A percentile compares a stretch with the other conserved stretches of the same genome.
Evolutionary conservation across 2,888 invertebrate genomes (phyloP).

Genomic region (Tipula vernalis): DNA sequence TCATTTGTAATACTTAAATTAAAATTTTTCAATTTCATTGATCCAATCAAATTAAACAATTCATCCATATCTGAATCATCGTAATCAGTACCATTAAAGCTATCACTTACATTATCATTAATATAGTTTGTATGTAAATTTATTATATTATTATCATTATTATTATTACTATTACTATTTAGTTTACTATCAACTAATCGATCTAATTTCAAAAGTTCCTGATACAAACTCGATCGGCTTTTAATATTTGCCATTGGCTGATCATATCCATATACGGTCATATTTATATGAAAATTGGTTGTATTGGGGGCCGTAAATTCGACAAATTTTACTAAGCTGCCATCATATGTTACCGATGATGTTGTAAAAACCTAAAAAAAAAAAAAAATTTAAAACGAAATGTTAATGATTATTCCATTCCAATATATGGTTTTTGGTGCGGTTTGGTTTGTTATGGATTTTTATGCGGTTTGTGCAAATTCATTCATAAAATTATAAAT

Average conservation of each 20-base stretch:
- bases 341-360: neutral
- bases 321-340: neutral
- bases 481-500: neutral
- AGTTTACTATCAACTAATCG: neutral
- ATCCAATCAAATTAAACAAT: neutral
- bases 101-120: constrained; percentile 15
- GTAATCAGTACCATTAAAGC: constrained; percentile 15
- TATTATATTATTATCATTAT: constrained; percentile 8
- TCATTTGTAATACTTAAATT: neutral
- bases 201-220: neutral
- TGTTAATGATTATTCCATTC: neutral
- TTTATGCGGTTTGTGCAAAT: neutral
- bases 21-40: neutral
- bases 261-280: constrained; percentile 5
- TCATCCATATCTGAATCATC: constrained; percentile 12
- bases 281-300: neutral
- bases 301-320: constrained; percentile 1
- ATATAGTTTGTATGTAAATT: neutral
- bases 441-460: neutral
- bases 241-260: neutral
- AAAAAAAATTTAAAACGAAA: neutral
- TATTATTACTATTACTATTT: neutral
- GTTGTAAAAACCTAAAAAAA: neutral
- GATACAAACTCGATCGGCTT: neutral
- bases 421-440: neutral